Evolutionary conservation across 2,888 invertebrate genomes (phyloP).

Genomic region (Octonoba sinensis): DNA sequence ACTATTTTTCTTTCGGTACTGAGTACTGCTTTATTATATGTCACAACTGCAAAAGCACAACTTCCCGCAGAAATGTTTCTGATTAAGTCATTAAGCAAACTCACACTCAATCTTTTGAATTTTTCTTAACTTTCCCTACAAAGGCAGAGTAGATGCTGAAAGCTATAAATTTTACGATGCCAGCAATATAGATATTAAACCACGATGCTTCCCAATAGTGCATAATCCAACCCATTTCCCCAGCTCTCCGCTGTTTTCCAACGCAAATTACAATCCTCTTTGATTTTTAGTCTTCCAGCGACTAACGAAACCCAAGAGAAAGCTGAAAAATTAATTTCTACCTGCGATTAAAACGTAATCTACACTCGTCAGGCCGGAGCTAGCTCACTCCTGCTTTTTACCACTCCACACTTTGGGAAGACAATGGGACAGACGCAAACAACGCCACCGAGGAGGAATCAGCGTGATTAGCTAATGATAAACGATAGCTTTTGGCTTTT

Average conservation of each 20-base stretch:
- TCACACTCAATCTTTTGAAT: no score
- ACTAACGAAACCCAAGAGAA: slow-evolving; percentile 20
- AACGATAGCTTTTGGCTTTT: slow-evolving; percentile 61
- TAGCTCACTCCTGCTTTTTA: slow-evolving; percentile 28
- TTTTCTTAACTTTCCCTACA: no score
- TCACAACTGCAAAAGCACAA: no score
- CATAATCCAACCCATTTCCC: slow-evolving; percentile 24
- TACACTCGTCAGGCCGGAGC: slow-evolving; percentile 39
- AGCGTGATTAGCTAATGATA: slow-evolving; percentile 61
- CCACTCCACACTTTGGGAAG: slow-evolving; percentile 22
- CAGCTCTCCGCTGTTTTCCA: neutral
- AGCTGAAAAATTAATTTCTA: slow-evolving; percentile 56
- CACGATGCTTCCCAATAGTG: no score
- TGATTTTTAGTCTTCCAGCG: slow-evolving; percentile 41
- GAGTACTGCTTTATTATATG: no score
- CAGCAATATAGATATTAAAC: no score
- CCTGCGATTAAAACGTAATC: slow-evolving; percentile 61
- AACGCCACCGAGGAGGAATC: slow-evolving; percentile 47
- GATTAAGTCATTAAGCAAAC: no score
- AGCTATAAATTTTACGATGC: no score
- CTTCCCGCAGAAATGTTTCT: no score
- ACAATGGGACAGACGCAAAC: slow-evolving; percentile 53
- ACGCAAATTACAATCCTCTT: slow-evolving; percentile 22
- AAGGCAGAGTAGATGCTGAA: no score
- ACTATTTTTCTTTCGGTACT: no score